Evolutionary conservation across 30 jellyfish, hydroid and myxozoan species (phyloP).

Genomic region (Cassiopea andromeda): DNA sequence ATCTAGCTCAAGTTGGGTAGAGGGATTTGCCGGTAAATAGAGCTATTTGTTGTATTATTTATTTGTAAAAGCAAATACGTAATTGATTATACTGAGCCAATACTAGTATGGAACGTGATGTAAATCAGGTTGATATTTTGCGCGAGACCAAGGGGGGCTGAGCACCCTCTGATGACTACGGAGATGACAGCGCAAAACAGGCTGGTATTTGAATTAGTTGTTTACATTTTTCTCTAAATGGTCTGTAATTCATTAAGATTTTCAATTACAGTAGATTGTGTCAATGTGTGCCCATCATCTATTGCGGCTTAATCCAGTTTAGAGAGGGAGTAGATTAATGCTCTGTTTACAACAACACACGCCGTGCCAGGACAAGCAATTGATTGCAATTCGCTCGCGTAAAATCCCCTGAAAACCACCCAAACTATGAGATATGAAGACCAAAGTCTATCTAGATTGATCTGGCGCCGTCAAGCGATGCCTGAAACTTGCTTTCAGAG

Average conservation of each 20-base stretch:
- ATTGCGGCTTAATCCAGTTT: slow-evolving; percentile 42
- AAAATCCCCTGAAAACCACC: not conserved
- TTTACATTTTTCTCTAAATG: not conserved
- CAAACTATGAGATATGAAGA: not conserved
- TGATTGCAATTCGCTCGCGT: not conserved
- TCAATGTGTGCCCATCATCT: slow-evolving; percentile 29
- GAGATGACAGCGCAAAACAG: not conserved
- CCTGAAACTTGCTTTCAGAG: not conserved
- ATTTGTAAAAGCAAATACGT: too few relatives aligned
- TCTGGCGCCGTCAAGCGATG: not conserved
- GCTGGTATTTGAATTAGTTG: not conserved
- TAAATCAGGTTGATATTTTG: too few relatives aligned
- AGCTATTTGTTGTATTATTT: too few relatives aligned
- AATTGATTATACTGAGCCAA: too few relatives aligned
- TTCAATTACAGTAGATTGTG: not conserved
- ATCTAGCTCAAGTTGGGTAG: too few relatives aligned
- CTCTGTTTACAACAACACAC: slow-evolving; percentile 31
- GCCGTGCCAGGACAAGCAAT: not conserved
- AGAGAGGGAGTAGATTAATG: slow-evolving; percentile 35
- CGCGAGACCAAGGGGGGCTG: too few relatives aligned
- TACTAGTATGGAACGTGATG: too few relatives aligned
- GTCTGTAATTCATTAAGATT: not conserved
- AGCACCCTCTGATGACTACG: not conserved
- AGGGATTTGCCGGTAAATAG: too few relatives aligned
- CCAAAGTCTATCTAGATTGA: not conserved